Evolutionary conservation across 2,113 vertebrate genomes (phyloP).

Genomic region (Excalfactoria chinensis): DNA sequence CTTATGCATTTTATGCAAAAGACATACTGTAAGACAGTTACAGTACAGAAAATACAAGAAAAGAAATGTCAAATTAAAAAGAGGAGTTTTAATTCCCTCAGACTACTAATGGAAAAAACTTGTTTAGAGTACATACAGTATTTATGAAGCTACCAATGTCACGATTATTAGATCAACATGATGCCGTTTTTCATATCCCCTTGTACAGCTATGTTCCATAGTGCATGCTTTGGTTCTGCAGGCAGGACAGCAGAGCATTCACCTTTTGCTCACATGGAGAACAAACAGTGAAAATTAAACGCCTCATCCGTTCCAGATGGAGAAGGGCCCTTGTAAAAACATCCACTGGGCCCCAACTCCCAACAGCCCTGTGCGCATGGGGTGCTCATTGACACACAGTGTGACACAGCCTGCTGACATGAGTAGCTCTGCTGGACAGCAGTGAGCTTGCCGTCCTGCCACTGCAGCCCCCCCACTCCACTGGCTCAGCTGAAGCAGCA

Average conservation of each 20-base stretch:
- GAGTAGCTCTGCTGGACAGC: not conserved
- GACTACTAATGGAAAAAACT: slow-evolving; percentile 85
- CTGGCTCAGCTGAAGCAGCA: not conserved
- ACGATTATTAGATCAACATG: slow-evolving; percentile 80
- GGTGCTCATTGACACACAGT: not conserved
- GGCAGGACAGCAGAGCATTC: slow-evolving; percentile 53
- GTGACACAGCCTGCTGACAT: not conserved
- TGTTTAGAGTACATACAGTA: slow-evolving; percentile 86
- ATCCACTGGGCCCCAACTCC: not conserved
- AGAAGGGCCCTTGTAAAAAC: not conserved
- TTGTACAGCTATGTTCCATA: slow-evolving; percentile 74
- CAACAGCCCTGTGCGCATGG: not conserved
- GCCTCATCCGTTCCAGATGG: not conserved
- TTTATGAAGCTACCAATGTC: slow-evolving; percentile 86
- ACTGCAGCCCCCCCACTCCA: not conserved
- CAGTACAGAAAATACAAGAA: slow-evolving; percentile 93
- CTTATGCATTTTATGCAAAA: slow-evolving; percentile 99
- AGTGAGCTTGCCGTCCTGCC: not conserved
- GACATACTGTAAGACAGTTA: slow-evolving; percentile 87
- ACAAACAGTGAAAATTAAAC: slow-evolving; percentile 18
- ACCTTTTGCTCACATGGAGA: slow-evolving; percentile 65
- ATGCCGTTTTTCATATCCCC: slow-evolving; percentile 74
- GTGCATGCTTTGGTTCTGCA: slow-evolving; percentile 81
- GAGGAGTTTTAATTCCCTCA: slow-evolving; percentile 78
- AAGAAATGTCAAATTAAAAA: slow-evolving; percentile 77